Evolutionary conservation across 2,113 vertebrate genomes (phyloP), one percentile per base, ranked within the genome.

Genomic region (Aix galericulata): DNA sequence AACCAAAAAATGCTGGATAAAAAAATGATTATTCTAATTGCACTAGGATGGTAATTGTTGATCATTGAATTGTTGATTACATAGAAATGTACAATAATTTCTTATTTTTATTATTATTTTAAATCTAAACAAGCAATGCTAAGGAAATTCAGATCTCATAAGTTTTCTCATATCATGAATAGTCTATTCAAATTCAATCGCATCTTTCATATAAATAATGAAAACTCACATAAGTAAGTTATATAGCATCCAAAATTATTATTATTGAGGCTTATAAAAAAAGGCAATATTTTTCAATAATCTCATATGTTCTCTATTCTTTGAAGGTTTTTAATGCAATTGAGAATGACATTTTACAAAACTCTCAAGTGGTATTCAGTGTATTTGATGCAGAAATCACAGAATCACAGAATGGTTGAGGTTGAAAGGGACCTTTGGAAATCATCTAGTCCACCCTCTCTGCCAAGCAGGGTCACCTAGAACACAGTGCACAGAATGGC

Each of bases 61-160:
- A 27, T 60, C 6, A 63, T 27, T 79, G 16, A 20, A n/a, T 27
- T 68, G 11, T 23, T 59, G 8, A 31, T 68, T 36, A 11, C 2
- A 77, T 52, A 59, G 26, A 88, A 86, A 72, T 3, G 6, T 34
- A 31, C 5, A 46, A 32, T 22, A 8, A 20, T 44, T 3, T 77
- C 2, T 12, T 38, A 6, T 26, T 53, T 53, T 5, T 48, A 20
- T 31, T 55, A 6, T 0, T 1, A 48, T 1, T n/a, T 67, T 58
- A 7, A 82, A 31, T 0, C 36, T 31, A 58, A 63, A 18, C 3
- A 71, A 77, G 42, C 0, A 25, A 34, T n/a, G 34, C 38, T 21
- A 46, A 73, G 8, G 1, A 78, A 82, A 76, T 55, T 84, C 0
- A 8, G 17, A 52, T 42, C 12, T 73, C 72, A 44, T 2, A 32